phyloP scores from a whole-genome alignment of 1,140 invertebrate genomes.

The Dendroctonus ponderosae region DNA sequence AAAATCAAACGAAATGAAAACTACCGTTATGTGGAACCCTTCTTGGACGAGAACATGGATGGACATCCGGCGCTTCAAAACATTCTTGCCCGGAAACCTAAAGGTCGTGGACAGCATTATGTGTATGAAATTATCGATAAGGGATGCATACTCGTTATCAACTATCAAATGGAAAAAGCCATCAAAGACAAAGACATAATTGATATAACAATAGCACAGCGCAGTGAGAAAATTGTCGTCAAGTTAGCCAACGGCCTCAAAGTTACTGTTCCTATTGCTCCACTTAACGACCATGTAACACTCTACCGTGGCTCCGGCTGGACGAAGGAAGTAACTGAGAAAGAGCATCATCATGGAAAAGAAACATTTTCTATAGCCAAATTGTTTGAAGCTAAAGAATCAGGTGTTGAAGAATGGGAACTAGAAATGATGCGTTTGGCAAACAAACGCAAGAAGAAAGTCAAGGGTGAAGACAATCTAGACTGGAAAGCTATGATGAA shows the following conservation, averaged over 20 bases:
- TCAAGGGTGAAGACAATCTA: conserved; percentile 50
- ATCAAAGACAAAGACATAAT: conserved; percentile 73
- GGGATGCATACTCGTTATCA: conserved; percentile 70
- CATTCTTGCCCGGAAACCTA: conserved; percentile 56
- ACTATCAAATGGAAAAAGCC: conserved; percentile 70
- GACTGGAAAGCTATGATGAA: conserved; percentile 47
- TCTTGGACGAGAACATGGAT: conserved; percentile 65
- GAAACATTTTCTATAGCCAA: conserved; percentile 63
- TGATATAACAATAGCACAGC: conserved; percentile 71
- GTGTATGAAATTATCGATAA: conserved; percentile 68
- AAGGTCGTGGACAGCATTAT: conserved; percentile 44
- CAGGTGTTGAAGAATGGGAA: conserved; percentile 60
- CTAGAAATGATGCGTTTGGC: conserved; percentile 48
- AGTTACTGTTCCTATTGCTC: conserved; percentile 67
- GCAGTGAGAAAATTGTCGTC: conserved; percentile 69
- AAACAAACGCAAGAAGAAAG: conserved; percentile 48
- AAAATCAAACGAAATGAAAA: conserved; percentile 60
- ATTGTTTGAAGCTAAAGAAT: conserved; percentile 76
- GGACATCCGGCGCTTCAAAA: conserved; percentile 59
- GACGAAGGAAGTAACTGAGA: conserved; percentile 60
- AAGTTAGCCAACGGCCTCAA: conserved; percentile 67
- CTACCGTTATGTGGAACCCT: conserved; percentile 65
- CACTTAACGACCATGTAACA: conserved; percentile 60
- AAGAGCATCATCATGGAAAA: conserved; percentile 58
- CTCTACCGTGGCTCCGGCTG: conserved; percentile 62